Base-by-base conservation (phyloP, 92 coral and sea anemone genomes). In the Palythoa caribaeorum region DNA sequence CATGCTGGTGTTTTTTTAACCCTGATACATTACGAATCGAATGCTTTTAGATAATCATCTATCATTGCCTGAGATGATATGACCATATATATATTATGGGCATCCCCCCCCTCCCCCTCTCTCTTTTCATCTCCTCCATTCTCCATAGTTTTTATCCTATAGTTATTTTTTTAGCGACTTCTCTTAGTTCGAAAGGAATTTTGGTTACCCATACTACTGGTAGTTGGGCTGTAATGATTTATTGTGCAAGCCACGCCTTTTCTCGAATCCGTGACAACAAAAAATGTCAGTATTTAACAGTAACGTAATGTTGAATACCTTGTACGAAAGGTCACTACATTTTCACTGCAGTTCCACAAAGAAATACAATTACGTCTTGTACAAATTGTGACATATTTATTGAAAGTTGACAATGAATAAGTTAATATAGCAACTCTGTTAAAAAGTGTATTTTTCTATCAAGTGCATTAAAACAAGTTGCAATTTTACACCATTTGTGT, bases 401-500 rank as follows among this genome's bases (percentile, higher is more conserved):
- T 79, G 73, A 62, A 79, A 38, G 39, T 62, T 79, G 72, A 38
- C 53, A 65, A 65, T 65, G 28, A 65, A 65, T 17, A 65, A 8
- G 28, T 65, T 65, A 65, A 55, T 15, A 15, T 15, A 37, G 48
- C 44, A 40, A 62, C 84, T 60, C 72, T 28, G 40, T 60, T 19
- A 38, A n/a, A 62, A 62, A 2, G 38, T 39, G 73, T 79, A 79
- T 79, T 79, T 79, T 79, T 79, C 9, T 79, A 79, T 62, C 19
- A 79, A 62, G 14, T 79, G 73, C 84, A 79, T 79, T 62, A 55
- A 79, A 79, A 79, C n/a, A 71, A 79, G 73, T 79, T 62, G 55
- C 38, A 60, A 40, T 60, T 79, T 38, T 79, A 35, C 15, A 38
- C 20, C 4, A 15, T 38, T 28, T 1, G 52, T 14, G 38, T 12